These are phyloP conservation scores for Diplodus puntazzo DNA, from an alignment of 2,797 vertebrate genomes.

Conservation along the genomic window DNA sequence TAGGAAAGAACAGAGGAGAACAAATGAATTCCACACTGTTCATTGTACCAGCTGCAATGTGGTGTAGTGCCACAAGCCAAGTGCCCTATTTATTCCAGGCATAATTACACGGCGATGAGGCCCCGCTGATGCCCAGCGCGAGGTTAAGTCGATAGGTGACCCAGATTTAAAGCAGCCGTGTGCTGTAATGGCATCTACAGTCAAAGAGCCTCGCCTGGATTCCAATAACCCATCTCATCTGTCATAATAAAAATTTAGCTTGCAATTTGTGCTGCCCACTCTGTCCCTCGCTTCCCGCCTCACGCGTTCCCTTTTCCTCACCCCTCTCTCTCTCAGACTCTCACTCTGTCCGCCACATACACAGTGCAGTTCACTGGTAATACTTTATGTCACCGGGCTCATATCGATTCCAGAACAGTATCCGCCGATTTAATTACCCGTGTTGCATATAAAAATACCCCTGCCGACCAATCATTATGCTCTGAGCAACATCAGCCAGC, in stretches of 20 bases:
- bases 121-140: constrained; percentile 69
- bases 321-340: constrained; percentile 31
- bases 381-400: constrained; percentile 63
- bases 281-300: constrained; percentile 39
- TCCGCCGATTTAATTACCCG: constrained; percentile 74
- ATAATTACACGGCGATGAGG: constrained; percentile 78
- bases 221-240: constrained; percentile 79
- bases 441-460: constrained; percentile 72
- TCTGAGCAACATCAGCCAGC: constrained; percentile 48
- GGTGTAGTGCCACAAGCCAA: constrained; percentile 73
- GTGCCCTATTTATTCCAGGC: constrained; percentile 80
- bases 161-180: constrained; percentile 78
- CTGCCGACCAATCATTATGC: constrained; percentile 61
- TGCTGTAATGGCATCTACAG: constrained; percentile 78
- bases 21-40: constrained; percentile 76
- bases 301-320: constrained; percentile 42
- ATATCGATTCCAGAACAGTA: constrained; percentile 74
- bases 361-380: constrained; percentile 34
- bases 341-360: constrained; percentile 33
- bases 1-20: constrained; percentile 73
- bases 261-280: constrained; percentile 71
- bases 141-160: constrained; percentile 83
- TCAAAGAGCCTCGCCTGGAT: constrained; percentile 73
- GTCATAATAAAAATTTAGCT: constrained; percentile 78
- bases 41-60: constrained; percentile 69